Base-by-base conservation (phyloP, 2,797 vertebrate species). In the Channallabes apus region DNA sequence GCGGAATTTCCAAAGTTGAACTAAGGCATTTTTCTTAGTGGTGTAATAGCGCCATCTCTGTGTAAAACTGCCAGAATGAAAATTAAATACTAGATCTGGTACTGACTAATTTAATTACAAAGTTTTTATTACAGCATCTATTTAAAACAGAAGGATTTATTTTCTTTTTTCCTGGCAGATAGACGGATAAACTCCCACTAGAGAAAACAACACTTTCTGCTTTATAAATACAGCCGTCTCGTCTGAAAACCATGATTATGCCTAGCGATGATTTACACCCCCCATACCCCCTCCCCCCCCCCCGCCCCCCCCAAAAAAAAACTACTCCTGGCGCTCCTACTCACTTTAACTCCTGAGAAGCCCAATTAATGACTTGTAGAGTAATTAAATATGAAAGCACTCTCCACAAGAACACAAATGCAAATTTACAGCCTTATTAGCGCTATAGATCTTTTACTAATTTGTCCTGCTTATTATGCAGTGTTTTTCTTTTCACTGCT, bases 331-430 rank as follows among this genome's bases (percentile, higher is more conserved):
- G 24, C 61, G 46, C 78, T 51, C 78, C 61, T 56, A 78, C 75
- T 59, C 75, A 6, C 17, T 35, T 59, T 59, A 51, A 80, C 78
- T 61, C 61, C 78, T 20, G 78, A 64, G 78, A n/a, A 18, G 78
- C 78, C 24, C 46, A 46, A 80, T 65, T 80, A 80, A 80, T 27
- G 61, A 24, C 15, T 8, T 29, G 61, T 51, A 29, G 38, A 7
- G 59, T 80, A 80, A 80, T 80, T 80, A 80, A 65, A 80, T 80
- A 65, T 29, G 58, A 65, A 65, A 1, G 38, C 15, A 4, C 41
- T 80, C 78, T 64, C 61, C 29, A n/a, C 17, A 27, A 51, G 78
- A 51, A 65, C 29, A 80, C 78, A 65, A 65, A 61, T 22, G 41
- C 8, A 80, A 51, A 67, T 80, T 12, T 29, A 65, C 78, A 14